These are phyloP conservation scores for Sebastes miniatus DNA, from an alignment of 2,797 vertebrate genomes.

Conservation along the genomic window DNA sequence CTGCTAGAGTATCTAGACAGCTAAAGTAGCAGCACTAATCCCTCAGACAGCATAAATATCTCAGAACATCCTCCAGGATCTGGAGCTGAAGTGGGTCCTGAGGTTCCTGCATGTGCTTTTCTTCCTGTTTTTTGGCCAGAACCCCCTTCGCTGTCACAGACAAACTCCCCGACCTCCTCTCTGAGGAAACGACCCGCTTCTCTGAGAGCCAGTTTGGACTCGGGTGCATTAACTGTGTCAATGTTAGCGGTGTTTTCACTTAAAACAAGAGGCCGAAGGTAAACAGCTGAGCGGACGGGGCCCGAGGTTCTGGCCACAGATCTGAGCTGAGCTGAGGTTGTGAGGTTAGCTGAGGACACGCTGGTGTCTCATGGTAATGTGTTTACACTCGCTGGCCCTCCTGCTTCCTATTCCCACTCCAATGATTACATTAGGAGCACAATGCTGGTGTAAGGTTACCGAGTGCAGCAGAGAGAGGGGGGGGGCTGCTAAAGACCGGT, in stretches of 20 bases:
- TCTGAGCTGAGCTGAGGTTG: conserved; percentile 61
- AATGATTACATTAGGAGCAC: conserved; percentile 83
- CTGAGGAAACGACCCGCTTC: conserved; percentile 16
- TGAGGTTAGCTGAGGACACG: conserved; percentile 81
- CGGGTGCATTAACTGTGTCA: conserved; percentile 77
- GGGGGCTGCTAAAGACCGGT: conserved; percentile 53
- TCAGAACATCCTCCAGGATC: conserved; percentile 16
- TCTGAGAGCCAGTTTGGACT: conserved; percentile 47
- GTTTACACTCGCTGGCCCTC: conserved; percentile 81
- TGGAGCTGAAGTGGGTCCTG: conserved; percentile 36
- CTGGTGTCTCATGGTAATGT: conserved; percentile 79
- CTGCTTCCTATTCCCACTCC: conserved; percentile 82
- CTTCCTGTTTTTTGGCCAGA: conserved; percentile 47
- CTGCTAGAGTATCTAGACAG: conserved; percentile 5
- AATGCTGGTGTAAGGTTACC: conserved; percentile 81
- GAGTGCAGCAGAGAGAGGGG: conserved; percentile 66
- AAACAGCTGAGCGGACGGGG: conserved; percentile 75
- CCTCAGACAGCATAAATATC: conserved; percentile 31
- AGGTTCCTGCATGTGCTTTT: conserved; percentile 40
- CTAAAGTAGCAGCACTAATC: conserved; percentile 5
- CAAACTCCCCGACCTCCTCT: conserved; percentile 77
- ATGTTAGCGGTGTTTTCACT: conserved; percentile 82
- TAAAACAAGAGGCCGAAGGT: conserved; percentile 77
- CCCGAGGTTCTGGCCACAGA: conserved; percentile 70
- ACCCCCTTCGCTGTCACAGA: conserved; percentile 49